A percentile compares a stretch with the other conserved stretches of the same genome.
These are phyloP conservation scores for Scylla paramamosain DNA, from an alignment of 1,140 invertebrate genomes.

Conservation along the genomic window DNA sequence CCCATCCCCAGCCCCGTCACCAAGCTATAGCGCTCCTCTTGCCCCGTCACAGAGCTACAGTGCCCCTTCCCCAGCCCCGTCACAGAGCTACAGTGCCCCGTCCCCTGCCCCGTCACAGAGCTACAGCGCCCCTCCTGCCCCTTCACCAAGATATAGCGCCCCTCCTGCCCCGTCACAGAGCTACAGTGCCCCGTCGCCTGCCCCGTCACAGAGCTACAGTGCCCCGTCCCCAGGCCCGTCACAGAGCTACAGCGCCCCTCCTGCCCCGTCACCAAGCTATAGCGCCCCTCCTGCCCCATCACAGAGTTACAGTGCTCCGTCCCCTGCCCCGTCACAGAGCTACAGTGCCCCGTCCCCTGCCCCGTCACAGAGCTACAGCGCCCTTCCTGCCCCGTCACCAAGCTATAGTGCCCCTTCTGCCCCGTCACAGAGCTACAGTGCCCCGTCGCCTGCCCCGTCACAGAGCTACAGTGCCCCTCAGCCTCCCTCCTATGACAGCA, in stretches of 20 bases:
- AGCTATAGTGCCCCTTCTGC: not conserved
- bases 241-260: not conserved
- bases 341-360: not conserved
- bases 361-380: not conserved
- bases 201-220: not conserved
- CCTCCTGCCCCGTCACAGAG: not conserved
- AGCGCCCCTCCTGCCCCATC: not conserved
- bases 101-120: not conserved
- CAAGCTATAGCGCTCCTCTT: not conserved
- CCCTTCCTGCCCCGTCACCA: not conserved
- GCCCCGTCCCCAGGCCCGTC: not conserved
- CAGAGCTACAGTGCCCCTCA: not conserved
- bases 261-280: not conserved
- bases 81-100: too few relatives aligned
- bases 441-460: too few relatives aligned
- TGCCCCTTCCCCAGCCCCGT: not conserved
- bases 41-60: constrained; percentile 37
- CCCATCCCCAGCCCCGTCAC: not conserved
- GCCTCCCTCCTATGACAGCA: not conserved
- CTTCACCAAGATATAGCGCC: not conserved
- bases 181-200: not conserved
- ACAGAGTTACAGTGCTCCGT: not conserved
- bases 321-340: not conserved
- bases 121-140: not conserved
- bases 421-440: not conserved